Conservation (phyloP, 2,888 invertebrate species). For the Lycocerus yunnanus region DNA sequence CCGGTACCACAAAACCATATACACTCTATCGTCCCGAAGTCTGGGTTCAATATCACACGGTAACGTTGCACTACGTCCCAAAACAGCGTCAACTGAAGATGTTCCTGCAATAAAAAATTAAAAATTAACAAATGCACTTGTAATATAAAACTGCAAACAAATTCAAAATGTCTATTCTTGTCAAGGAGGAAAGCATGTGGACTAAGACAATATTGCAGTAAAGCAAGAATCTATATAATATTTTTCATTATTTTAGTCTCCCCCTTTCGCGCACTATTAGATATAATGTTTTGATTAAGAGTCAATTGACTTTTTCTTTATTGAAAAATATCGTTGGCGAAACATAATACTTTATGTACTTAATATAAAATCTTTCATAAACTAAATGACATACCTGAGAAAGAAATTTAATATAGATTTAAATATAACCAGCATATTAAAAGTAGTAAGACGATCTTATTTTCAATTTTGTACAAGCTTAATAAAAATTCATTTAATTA, state of each 20-base stretch:
- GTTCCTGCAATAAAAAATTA: slow-evolving; percentile 60
- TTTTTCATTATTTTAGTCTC: no score
- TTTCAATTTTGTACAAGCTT: background rate
- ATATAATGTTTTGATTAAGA: no score
- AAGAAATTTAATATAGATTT: background rate
- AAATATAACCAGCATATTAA: background rate
- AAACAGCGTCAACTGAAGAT: slow-evolving; percentile 79
- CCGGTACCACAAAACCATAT: slow-evolving; percentile 92
- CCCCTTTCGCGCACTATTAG: no score
- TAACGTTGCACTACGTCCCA: slow-evolving; percentile 81
- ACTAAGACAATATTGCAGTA: no score
- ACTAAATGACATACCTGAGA: background rate
- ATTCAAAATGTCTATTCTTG: no score
- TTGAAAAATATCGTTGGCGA: background rate
- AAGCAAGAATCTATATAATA: no score
- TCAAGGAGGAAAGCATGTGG: no score
- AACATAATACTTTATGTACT: background rate
- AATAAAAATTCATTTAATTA: background rate
- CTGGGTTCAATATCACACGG: slow-evolving; percentile 90
- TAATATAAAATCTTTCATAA: background rate
- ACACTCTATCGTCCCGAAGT: slow-evolving; percentile 81
- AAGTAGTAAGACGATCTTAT: background rate
- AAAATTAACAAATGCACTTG: background rate
- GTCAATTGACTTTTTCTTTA: background rate
- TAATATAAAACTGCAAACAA: no score